Percentiles rank a stretch among this genome's conserved stretches.
These are phyloP conservation scores for Reinhardtius hippoglossoides DNA, from an alignment of 2,113 vertebrate genomes.

Conservation along the genomic window DNA sequence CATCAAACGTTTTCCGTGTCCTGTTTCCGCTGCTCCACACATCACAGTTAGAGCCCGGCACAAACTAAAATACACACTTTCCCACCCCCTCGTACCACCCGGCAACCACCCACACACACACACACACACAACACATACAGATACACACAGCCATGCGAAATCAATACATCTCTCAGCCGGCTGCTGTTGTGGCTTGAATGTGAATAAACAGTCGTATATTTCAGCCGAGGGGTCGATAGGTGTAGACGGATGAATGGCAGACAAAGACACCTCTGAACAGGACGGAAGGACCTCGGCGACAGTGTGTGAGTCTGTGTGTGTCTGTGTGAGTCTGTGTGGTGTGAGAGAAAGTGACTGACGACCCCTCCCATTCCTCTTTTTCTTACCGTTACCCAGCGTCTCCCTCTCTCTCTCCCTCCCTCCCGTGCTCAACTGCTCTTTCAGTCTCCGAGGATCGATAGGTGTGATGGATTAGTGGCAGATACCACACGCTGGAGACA, in stretches of 20 bases:
- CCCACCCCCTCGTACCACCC: no score
- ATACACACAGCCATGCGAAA: slow-evolving; percentile 27
- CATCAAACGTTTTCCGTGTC: no score
- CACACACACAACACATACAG: not conserved
- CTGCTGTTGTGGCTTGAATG: slow-evolving; percentile 70
- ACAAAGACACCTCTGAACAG: slow-evolving; percentile 63
- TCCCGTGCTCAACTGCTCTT: slow-evolving; percentile 42
- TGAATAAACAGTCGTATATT: slow-evolving; percentile 81
- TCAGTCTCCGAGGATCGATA: slow-evolving; percentile 70
- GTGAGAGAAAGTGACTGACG: not conserved
- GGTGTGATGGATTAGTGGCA: slow-evolving; percentile 76
- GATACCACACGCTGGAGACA: slow-evolving; percentile 64
- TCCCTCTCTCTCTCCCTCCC: slow-evolving; percentile 20
- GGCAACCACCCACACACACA: not conserved
- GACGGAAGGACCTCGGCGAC: slow-evolving; percentile 36
- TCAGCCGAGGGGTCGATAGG: slow-evolving; percentile 73
- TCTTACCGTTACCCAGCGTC: slow-evolving; percentile 23
- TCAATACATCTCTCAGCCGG: slow-evolving; percentile 76
- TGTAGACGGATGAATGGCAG: slow-evolving; percentile 74
- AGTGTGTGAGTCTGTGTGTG: slow-evolving; percentile 21
- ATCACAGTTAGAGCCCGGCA: no score
- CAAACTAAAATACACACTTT: no score
- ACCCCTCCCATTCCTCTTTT: no score
- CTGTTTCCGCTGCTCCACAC: no score
- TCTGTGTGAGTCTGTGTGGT: slow-evolving; percentile 5